phyloP scores from a whole-genome alignment of 2,888 invertebrate species.

The Abrostola triplasia region DNA sequence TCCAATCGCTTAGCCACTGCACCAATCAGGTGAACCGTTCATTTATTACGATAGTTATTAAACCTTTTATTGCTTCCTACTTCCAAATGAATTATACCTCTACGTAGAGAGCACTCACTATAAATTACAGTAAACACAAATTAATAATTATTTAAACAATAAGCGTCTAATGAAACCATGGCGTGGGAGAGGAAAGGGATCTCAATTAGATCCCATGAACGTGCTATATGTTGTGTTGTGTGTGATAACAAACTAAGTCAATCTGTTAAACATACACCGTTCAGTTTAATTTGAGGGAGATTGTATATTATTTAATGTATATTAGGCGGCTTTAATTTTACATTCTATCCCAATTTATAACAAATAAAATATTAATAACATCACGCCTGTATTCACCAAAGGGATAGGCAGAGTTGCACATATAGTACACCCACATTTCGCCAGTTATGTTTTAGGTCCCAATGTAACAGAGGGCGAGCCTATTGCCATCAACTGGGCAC shows the following conservation, averaged over 20 bases:
- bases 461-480: too few relatives aligned
- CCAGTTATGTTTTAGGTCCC: too few relatives aligned
- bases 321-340: too few relatives aligned
- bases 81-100: conserved; percentile 7
- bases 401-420: too few relatives aligned
- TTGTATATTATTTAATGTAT: too few relatives aligned
- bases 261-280: conserved; percentile 19
- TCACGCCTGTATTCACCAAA: too few relatives aligned
- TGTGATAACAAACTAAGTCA: conserved; percentile 24
- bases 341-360: neutral
- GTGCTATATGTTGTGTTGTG: conserved; percentile 37
- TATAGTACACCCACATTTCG: too few relatives aligned
- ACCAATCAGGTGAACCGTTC: too few relatives aligned
- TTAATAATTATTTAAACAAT: conserved; percentile 54
- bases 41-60: too few relatives aligned
- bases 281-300: neutral
- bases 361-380: too few relatives aligned
- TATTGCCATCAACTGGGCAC: too few relatives aligned
- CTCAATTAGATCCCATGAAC: conserved; percentile 52
- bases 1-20: too few relatives aligned
- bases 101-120: conserved; percentile 27
- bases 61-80: neutral
- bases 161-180: conserved; percentile 40
- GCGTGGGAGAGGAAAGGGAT: conserved; percentile 22
- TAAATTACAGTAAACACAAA: conserved; percentile 35